Evolutionary conservation across 2,797 vertebrate species (phyloP).

Genomic region (Cyclura pinguis): DNA sequence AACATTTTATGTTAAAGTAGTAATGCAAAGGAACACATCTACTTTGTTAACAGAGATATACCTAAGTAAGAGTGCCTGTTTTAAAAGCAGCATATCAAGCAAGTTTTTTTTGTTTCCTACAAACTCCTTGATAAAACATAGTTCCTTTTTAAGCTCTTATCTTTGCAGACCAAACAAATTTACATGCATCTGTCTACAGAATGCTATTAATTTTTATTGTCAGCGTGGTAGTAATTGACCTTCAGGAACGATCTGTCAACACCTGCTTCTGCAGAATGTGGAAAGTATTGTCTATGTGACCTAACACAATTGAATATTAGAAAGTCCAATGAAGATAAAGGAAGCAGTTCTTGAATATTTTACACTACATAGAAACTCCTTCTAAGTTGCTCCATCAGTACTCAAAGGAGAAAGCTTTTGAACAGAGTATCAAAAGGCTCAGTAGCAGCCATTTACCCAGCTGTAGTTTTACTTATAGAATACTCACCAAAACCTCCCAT

Average conservation of each 20-base stretch:
- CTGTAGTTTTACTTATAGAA: background rate
- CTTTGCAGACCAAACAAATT: background rate
- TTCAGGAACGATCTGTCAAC: conserved; percentile 21
- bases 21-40: no score
- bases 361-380: background rate
- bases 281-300: conserved; percentile 9
- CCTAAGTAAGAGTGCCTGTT: background rate
- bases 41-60: no score
- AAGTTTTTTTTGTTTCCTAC: background rate
- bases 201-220: background rate
- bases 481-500: background rate
- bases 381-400: conserved; percentile 21
- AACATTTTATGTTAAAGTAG: no score
- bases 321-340: conserved; percentile 36
- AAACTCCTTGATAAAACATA: background rate
- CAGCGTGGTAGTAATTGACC: background rate
- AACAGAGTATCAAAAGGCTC: background rate
- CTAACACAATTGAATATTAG: conserved; percentile 36
- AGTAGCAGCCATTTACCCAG: fast-evolving
- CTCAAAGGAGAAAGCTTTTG: conserved; percentile 11
- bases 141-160: background rate
- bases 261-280: fast-evolving
- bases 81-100: background rate
- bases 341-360: conserved; percentile 17
- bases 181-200: conserved; percentile 17